Conservation (phyloP, 2,888 invertebrate species). For the Frankliniella intonsa region DNA sequence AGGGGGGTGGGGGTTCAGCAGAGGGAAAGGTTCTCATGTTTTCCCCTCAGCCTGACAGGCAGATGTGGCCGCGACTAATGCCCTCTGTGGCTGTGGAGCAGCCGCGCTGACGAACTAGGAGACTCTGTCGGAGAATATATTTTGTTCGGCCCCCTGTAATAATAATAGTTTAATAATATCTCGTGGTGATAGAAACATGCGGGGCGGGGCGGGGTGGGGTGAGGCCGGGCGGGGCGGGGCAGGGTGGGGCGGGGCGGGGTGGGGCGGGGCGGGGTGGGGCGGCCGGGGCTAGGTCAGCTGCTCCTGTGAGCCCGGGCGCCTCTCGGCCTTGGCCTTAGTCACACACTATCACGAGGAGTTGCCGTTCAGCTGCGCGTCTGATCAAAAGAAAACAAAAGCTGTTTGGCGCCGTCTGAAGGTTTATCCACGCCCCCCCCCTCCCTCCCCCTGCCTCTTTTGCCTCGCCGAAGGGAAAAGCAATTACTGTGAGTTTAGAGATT, state of each 20-base stretch:
- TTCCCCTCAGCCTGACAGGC: conserved; percentile 20
- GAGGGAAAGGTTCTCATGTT: conserved; percentile 13
- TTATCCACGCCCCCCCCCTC: neutral
- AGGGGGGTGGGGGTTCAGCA: neutral
- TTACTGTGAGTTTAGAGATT: neutral
- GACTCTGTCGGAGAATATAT: too few species aligned
- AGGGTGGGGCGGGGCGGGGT: too few species aligned
- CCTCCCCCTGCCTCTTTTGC: neutral
- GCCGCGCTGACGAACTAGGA: too few species aligned
- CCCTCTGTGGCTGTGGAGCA: neutral
- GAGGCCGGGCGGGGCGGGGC: too few species aligned
- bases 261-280: too few species aligned
- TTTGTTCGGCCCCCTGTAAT: too few species aligned
- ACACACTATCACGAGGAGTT: neutral
- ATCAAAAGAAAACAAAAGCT: neutral
- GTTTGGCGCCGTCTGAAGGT: neutral
- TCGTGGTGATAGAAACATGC: too few species aligned
- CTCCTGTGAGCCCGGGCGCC: too few species aligned
- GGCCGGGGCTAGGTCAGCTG: too few species aligned
- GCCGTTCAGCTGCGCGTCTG: neutral
- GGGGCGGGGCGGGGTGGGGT: too few species aligned
- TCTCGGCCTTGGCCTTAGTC: neutral
- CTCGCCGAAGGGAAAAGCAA: neutral
- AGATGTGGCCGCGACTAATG: neutral
- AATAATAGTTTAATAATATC: too few species aligned